These are phyloP conservation scores for Lordiphosa andalusiaca DNA, from an alignment of 2,888 invertebrate genomes.

Conservation along the genomic window DNA sequence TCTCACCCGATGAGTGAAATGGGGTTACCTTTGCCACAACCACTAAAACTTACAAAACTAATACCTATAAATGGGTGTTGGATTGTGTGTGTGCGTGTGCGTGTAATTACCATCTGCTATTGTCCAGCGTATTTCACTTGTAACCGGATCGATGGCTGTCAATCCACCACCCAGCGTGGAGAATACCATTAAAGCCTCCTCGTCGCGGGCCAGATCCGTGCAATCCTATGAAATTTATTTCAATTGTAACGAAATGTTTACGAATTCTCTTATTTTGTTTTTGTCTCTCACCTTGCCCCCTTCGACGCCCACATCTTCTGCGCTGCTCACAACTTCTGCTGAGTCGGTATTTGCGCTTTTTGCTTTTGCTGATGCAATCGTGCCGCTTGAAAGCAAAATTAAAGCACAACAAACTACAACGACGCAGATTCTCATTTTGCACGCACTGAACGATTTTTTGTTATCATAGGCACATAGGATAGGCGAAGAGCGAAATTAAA, in stretches of 20 bases:
- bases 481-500: neutral
- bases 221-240: slow-evolving; percentile 76
- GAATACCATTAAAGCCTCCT: slow-evolving; percentile 89
- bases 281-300: slow-evolving; percentile 32
- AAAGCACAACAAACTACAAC: slow-evolving; percentile 54
- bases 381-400: slow-evolving; percentile 53
- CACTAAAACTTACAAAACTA: slow-evolving; percentile 11
- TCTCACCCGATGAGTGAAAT: slow-evolving; percentile 40
- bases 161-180: slow-evolving; percentile 96
- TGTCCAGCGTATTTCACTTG: slow-evolving; percentile 94
- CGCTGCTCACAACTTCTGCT: slow-evolving; percentile 63
- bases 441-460: slow-evolving; percentile 31
- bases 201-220: slow-evolving; percentile 86
- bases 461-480: slow-evolving; percentile 8
- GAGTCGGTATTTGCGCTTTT: slow-evolving; percentile 51
- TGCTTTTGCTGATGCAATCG: slow-evolving; percentile 64
- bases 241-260: slow-evolving; percentile 23
- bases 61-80: neutral
- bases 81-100: neutral
- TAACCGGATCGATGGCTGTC: slow-evolving; percentile 91
- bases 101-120: slow-evolving; percentile 89
- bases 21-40: slow-evolving; percentile 28
- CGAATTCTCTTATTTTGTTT: slow-evolving; percentile 4
- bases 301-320: slow-evolving; percentile 39
- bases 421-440: slow-evolving; percentile 65